Base-by-base conservation (phyloP, 2,888 invertebrate species). In the Chrysotoxum bicinctum region DNA sequence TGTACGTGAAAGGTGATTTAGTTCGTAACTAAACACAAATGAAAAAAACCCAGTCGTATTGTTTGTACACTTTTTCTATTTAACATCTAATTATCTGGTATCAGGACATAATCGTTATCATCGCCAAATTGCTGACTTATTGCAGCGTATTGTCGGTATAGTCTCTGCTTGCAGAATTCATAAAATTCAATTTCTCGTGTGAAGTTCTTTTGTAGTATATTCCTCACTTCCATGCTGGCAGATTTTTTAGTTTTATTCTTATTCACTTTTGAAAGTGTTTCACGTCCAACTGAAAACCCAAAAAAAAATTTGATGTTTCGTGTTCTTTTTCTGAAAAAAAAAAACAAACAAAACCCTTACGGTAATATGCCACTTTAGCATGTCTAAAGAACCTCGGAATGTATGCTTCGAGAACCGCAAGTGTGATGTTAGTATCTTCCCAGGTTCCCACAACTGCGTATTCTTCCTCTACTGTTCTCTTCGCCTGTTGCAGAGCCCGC, bases 161-260 rank as follows among this genome's bases (percentile, higher is more conserved):
- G 93, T 87, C 97, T 93, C 90, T 97, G 97, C 88, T 95, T 95
- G 91, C 97, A 97, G 91, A 97, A 98, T 89, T 97, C 96, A 91
- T 97, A 98, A 91, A 98, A 97, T 89, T 98, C 97, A 6, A 97
- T 96, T 92, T 98, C 97, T 69, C 95, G 93, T 0, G 97, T 97
- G 89, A 98, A 96, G 92, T 98, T 97, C 74, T 93, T 94, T 87
- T 96, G 93, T 2, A 98, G 95, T 32, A 97, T 94, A 54, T 96
- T 94, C 89, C 97, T 97, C 1, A 97, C 95, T 89, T 95, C 95
- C 87, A 97, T 96, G 50, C 96, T 95, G 1, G 90, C 88, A 10
- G 84, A 58, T 19, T 68, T 78, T 8, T 88, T 91, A 2, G 88
- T 94, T 91, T 96, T 96, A 89, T 97, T 96, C 79, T 94, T 95